Percentiles rank a stretch among this genome's conserved stretches.
These are phyloP conservation scores for Elaphurus davidianus DNA, from an alignment of 2,113 vertebrate species.

Conservation along the genomic window DNA sequence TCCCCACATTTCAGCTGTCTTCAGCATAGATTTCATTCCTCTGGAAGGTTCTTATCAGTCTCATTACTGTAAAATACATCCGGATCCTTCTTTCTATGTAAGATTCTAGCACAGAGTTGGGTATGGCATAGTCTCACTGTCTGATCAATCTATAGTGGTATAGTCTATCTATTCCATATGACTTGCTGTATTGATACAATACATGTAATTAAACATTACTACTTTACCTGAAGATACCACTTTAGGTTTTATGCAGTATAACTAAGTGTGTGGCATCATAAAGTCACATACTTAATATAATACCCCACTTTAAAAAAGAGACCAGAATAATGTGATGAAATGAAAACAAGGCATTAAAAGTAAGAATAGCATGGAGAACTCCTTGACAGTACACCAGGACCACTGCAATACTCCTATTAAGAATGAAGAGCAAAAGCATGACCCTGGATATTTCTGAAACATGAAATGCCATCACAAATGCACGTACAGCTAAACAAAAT, in stretches of 20 bases:
- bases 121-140: background rate
- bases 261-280: background rate
- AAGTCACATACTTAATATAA: background rate
- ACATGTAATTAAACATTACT: background rate
- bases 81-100: background rate
- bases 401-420: background rate
- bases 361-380: background rate
- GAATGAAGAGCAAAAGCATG: background rate
- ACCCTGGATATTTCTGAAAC: background rate
- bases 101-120: background rate
- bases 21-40: background rate
- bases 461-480: background rate
- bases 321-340: background rate
- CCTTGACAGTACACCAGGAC: background rate
- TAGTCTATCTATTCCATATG: background rate
- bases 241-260: background rate
- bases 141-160: background rate
- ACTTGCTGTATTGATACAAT: background rate
- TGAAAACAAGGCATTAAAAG: background rate
- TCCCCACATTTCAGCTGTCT: background rate
- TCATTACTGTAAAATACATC: background rate
- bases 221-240: background rate
- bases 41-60: background rate
- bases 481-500: background rate
- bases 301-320: background rate